Evolutionary conservation across 1,140 invertebrate genomes (phyloP), one percentile per base, ranked within the genome.

Genomic region (Drosophila seguyi): DNA sequence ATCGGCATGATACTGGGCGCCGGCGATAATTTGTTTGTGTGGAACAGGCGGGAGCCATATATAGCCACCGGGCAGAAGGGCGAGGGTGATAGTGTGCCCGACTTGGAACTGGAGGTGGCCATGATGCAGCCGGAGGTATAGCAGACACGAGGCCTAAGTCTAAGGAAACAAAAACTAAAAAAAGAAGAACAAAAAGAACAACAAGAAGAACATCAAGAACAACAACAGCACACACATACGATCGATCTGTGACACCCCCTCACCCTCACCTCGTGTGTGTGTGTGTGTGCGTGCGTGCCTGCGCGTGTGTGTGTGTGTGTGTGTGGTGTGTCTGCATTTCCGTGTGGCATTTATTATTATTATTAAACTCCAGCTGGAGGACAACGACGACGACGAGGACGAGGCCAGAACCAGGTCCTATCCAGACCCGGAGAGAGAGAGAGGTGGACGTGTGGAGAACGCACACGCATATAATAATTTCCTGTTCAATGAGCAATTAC

Each of bases 401-500:
- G n/a, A n/a, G n/a, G n/a, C n/a, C n/a, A n/a, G n/a, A n/a, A n/a
- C n/a, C n/a, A n/a, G n/a, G n/a, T n/a, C n/a, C n/a, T n/a, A n/a
- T n/a, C n/a, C n/a, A n/a, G n/a, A n/a, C n/a, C n/a, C n/a, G n/a
- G n/a, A n/a, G n/a, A n/a, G n/a, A n/a, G n/a, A n/a, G n/a, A 52
- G 34, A 52, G 27, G 14, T 45, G 20, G 48, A 18, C 25, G 34
- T 47, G 27, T 34, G 34, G n/a, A 38, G 48, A 31, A 45, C 60
- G 44, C 65, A 81, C 84, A 81, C 84, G 81, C 83, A 90, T 80
- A 79, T 79, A 91, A 91, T 88, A 91, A 91, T 91, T 91, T 91
- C 88, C 88, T 82, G 88, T 75, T 91, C 88, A 91, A 90, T 91
- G 88, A 81, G 62, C 88, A 91, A 91, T 91, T 90, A 87, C 68